These are phyloP conservation scores for Tanytarsus gracilentus DNA, from an alignment of 2,888 invertebrate species.

Conservation along the genomic window DNA sequence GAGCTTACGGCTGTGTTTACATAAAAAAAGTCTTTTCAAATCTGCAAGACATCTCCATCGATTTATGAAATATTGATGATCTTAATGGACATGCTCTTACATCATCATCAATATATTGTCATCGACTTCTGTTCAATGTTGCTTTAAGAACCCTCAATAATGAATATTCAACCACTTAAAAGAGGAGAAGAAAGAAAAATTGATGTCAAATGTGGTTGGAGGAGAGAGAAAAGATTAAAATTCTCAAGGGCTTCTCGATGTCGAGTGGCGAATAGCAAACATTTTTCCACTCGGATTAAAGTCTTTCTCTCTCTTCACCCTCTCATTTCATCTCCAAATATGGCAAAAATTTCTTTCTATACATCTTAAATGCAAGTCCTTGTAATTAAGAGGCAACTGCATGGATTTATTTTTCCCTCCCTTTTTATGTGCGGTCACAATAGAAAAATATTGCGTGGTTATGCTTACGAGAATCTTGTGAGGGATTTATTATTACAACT, in stretches of 20 bases:
- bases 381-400: neutral
- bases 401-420: neutral
- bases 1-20: constrained; percentile 17
- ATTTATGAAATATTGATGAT: constrained; percentile 21
- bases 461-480: neutral
- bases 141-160: too few relatives aligned
- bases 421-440: neutral
- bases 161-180: neutral
- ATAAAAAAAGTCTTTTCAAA: neutral
- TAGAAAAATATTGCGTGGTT: too few relatives aligned
- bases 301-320: neutral
- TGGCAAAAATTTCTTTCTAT: neutral
- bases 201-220: too few relatives aligned
- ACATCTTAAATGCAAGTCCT: neutral
- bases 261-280: constrained; percentile 9
- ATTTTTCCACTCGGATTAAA: constrained; percentile 8
- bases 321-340: neutral
- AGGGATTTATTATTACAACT: neutral
- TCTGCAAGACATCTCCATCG: too few relatives aligned
- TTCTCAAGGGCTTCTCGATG: constrained; percentile 24
- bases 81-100: constrained; percentile 3
- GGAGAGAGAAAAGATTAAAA: constrained; percentile 23
- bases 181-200: neutral
- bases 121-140: neutral
- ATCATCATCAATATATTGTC: too few relatives aligned